Evolutionary conservation across 2,797 vertebrate species (phyloP), one percentile per base, ranked within the genome.

Genomic region (Alca torda): DNA sequence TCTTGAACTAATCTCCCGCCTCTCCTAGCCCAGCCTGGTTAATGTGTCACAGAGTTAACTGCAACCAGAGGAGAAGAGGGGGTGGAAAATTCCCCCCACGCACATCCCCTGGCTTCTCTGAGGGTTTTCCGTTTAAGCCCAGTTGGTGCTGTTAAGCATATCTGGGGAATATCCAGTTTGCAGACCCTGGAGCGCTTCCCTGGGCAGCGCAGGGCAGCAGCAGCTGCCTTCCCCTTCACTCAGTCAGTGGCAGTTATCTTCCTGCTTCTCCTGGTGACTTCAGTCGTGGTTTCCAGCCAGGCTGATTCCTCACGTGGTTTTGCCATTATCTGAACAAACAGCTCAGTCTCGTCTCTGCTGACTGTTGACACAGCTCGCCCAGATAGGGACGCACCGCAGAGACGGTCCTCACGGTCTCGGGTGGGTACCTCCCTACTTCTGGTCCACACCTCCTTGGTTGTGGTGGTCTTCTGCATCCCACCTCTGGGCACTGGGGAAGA

Each of bases 91-190:
- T 93, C 30, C 86, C 54, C 72, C 9, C 69, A 0, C 41, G 6
- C 57, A 75, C 61, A 48, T 91, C 50, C 53, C 19, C 7, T 13
- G 33, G 50, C 48, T 85, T 33, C 46, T 88, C 57, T 95, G 59
- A 75, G 88, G 43, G 63, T 92, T 93, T 93, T 92, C 89, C n/a
- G 1, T 69, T 87, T 78, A 75, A 77, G 39, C 20, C 64, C 51
- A 18, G 33, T 59, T 89, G 74, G 15, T 86, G 56, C 73, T 91
- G 37, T 81, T 83, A 50, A 74, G 53, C 4, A 43, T 57, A 72
- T 35, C 65, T 92, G 68, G 51, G 93, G 90, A 87, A 94, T 95
- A 94, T 90, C 61, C 84, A 60, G 18, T 73, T 61, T 85, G 59
- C 90, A 72, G 82, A 59, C 61, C 64, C 45, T 37, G 8, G 61